Conservation (phyloP, 2,113 vertebrate genomes). For the Amphiprion ocellaris region DNA sequence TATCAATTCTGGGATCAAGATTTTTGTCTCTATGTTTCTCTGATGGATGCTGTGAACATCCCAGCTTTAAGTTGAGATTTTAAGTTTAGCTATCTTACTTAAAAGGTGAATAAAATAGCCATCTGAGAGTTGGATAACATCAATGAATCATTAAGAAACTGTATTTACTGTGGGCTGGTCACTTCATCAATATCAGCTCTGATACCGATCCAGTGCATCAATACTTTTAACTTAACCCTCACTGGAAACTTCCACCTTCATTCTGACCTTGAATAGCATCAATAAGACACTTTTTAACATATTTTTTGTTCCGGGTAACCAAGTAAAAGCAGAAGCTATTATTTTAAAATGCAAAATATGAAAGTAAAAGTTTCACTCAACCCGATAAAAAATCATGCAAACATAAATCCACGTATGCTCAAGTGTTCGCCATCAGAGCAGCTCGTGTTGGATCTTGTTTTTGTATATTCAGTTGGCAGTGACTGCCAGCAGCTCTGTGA, state of each 20-base stretch:
- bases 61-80: too few species aligned
- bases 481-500: conserved; percentile 70
- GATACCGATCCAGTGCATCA: conserved; percentile 44
- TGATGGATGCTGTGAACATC: too few species aligned
- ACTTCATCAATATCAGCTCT: conserved; percentile 43
- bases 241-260: conserved; percentile 13
- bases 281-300: background rate
- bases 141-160: background rate
- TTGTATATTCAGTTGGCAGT: conserved; percentile 62
- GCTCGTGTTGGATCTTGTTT: conserved; percentile 32
- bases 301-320: background rate
- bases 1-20: too few species aligned
- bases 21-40: too few species aligned
- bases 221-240: conserved; percentile 35
- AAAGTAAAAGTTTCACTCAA: too few species aligned
- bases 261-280: conserved; percentile 20
- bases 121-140: background rate
- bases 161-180: conserved; percentile 4
- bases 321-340: background rate
- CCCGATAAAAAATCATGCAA: too few species aligned
- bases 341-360: too few species aligned
- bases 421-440: background rate
- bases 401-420: background rate
- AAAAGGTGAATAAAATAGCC: too few species aligned
- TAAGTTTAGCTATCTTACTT: too few species aligned